Conservation (phyloP, 1,140 invertebrate species). For the Scaptomyza hsui region DNA sequence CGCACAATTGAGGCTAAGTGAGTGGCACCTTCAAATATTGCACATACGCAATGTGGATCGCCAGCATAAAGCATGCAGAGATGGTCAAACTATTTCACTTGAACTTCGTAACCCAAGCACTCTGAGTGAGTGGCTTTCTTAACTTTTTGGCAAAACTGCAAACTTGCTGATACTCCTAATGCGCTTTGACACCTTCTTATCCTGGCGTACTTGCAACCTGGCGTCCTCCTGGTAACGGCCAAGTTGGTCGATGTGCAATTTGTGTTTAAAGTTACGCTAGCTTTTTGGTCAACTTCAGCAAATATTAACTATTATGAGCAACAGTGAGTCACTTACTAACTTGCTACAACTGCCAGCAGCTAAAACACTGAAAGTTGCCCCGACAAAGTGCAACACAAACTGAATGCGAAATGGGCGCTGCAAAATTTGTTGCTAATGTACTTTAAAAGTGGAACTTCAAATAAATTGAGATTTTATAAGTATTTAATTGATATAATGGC, state of each 20-base stretch:
- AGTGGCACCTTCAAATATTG: conserved; percentile 42
- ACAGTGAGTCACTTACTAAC: conserved; percentile 7
- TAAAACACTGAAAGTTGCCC: conserved; percentile 17
- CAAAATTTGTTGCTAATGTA: conserved; percentile 8
- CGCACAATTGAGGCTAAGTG: conserved; percentile 24
- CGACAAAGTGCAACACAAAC: neutral
- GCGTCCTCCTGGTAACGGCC: neutral
- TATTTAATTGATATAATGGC: too few species aligned
- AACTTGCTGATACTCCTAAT: conserved; percentile 56
- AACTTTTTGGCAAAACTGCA: conserved; percentile 4
- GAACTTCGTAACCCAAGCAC: neutral
- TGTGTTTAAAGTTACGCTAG: conserved; percentile 11
- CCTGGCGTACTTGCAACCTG: neutral
- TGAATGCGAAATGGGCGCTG: neutral
- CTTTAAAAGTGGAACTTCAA: neutral
- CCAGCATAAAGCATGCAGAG: neutral
- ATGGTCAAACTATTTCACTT: conserved; percentile 13
- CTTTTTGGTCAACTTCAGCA: conserved; percentile 18
- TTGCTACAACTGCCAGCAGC: conserved; percentile 12
- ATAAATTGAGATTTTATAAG: neutral
- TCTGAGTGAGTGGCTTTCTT: conserved; percentile 12
- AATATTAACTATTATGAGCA: conserved; percentile 25
- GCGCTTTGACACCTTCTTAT: conserved; percentile 58
- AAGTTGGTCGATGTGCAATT: conserved; percentile 29
- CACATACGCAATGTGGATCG: conserved; percentile 31